Conservation (phyloP, 2,797 vertebrate genomes). For the Onychomys leucogaster region DNA sequence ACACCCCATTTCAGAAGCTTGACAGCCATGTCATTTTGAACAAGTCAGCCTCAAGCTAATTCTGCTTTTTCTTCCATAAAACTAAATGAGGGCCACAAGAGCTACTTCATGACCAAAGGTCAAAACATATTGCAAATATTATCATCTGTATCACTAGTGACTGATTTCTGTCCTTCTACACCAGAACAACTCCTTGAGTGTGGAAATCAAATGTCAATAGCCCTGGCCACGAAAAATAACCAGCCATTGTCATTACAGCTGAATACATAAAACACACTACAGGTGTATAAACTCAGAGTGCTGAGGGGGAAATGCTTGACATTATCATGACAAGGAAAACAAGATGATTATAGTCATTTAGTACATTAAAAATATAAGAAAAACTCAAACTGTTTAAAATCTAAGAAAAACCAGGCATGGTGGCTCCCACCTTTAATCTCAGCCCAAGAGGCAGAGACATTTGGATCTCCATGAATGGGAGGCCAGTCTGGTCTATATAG, state of each 20-base stretch:
- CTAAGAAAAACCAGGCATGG: background rate
- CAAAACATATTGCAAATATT: background rate
- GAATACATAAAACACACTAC: background rate
- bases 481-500: background rate
- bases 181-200: background rate
- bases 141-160: background rate
- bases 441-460: background rate
- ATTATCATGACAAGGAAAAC: background rate
- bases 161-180: background rate
- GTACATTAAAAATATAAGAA: background rate
- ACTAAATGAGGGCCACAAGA: background rate
- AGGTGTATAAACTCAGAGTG: background rate
- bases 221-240: background rate
- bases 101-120: background rate
- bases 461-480: background rate
- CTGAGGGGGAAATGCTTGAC: background rate
- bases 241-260: background rate
- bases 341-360: background rate
- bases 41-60: background rate
- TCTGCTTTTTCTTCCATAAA: background rate
- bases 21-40: background rate
- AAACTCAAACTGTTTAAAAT: constrained; percentile 18
- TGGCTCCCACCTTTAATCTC: background rate
- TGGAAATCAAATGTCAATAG: constrained; percentile 26
- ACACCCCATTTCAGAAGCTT: background rate